A percentile compares a stretch with the other conserved stretches of the same genome.
These are phyloP conservation scores for Ligdia adustata DNA, from an alignment of 2,888 invertebrate genomes.

Conservation along the genomic window DNA sequence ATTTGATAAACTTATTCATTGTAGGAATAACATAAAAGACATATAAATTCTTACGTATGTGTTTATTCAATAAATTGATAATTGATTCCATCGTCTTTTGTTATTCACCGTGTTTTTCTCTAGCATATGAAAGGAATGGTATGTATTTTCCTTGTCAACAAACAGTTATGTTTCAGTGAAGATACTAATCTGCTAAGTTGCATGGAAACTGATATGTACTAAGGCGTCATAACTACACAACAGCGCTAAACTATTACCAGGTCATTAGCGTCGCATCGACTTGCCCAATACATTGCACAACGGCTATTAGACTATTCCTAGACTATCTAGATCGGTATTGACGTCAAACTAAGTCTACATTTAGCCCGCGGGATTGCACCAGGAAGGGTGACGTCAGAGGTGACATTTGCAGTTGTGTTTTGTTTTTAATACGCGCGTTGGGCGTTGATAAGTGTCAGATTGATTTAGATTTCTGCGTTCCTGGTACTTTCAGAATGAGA, in stretches of 20 bases:
- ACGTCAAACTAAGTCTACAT: slow-evolving; percentile 56
- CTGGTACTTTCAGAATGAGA: slow-evolving; percentile 8
- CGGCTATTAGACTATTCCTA: slow-evolving; percentile 40
- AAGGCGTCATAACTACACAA: background rate
- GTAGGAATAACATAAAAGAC: too few species aligned
- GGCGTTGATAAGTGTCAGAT: slow-evolving; percentile 6
- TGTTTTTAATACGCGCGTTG: slow-evolving; percentile 25
- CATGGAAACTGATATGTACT: background rate
- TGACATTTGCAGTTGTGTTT: slow-evolving; percentile 54
- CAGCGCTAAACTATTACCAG: background rate
- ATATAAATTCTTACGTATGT: too few species aligned
- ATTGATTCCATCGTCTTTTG: too few species aligned
- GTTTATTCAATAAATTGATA: too few species aligned
- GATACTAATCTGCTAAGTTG: too few species aligned
- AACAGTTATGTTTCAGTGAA: too few species aligned
- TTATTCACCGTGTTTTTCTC: too few species aligned
- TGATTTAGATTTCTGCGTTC: slow-evolving; percentile 12
- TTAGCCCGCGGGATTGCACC: slow-evolving; percentile 54
- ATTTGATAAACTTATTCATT: too few species aligned
- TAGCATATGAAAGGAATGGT: too few species aligned
- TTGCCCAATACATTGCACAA: slow-evolving; percentile 30
- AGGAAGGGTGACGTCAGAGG: slow-evolving; percentile 61
- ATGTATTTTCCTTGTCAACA: too few species aligned
- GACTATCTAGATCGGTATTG: slow-evolving; percentile 56
- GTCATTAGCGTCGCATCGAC: slow-evolving; percentile 15